Base-by-base conservation (phyloP, 2,888 invertebrate species). In the Erebia ligea region DNA sequence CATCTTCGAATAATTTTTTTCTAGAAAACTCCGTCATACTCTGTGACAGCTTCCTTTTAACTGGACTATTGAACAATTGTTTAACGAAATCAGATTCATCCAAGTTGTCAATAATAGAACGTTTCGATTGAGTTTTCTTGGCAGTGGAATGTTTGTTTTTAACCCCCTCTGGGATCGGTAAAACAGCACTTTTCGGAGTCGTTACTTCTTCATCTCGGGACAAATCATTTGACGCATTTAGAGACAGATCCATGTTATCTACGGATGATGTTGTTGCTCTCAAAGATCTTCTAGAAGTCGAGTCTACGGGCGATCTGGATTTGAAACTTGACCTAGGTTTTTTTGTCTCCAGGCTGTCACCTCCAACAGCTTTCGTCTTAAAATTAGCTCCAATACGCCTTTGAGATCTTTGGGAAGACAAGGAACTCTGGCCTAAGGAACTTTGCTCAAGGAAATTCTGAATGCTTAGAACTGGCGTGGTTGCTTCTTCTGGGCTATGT, bases 131-230 rank as follows among this genome's bases (percentile, higher is more conserved):
- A n/a, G 93, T 88, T 70, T 93, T 93, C 77, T 93, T 94, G 0
- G 94, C 93, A 0, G 93, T 91, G 0, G 94, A 86, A 71, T 92
- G 92, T 68, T 91, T 91, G 72, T 90, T 89, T 75, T 92, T 93
- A 0, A 94, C 90, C 0, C 83, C 84, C 68, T 92, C 92, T 1
- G 82, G 91, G 0, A 86, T 79, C 4, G 85, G 74, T 68, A 86
- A 85, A 0, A 89, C 84, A 0, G 83, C 86, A 66, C 90, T 91
- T 34, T 82, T 89, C 0, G 94, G 94, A 1, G 94, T 93, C 0
- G 88, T 82, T 9, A 80, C 80, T 63, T 86, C 85, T 25, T 82
- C 75, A 3, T 80, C 76, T 79, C 17, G 19, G 59, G 79, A 79
- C 1, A 0, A 79, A 81, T 19, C 83, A 82, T 50, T 78, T 77